phyloP scores from a whole-genome alignment of 2,797 vertebrate species.

The Esox lucius region DNA sequence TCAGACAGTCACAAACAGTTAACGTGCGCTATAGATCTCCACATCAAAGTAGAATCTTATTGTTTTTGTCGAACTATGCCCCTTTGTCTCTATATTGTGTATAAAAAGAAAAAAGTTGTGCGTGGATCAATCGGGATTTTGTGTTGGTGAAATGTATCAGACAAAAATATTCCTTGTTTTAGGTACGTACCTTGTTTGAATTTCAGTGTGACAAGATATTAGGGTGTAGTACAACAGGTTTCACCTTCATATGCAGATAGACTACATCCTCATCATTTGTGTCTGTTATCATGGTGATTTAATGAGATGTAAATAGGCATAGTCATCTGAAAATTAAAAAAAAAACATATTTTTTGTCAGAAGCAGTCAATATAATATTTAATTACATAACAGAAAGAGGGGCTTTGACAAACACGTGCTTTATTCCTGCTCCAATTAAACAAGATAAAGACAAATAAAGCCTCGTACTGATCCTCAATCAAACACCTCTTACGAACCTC shows the following conservation, averaged over 20 bases:
- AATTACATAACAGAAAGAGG: neutral
- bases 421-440: constrained; percentile 11
- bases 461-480: constrained; percentile 11
- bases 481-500: constrained; percentile 13
- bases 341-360: too few species aligned
- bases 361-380: too few species aligned
- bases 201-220: neutral
- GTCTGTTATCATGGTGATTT: neutral
- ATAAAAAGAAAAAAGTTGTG: neutral
- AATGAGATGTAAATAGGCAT: neutral
- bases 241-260: neutral
- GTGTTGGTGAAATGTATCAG: neutral
- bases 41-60: neutral
- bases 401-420: constrained; percentile 1
- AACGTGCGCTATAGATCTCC: neutral
- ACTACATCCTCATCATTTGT: neutral
- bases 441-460: constrained; percentile 8
- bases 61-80: neutral
- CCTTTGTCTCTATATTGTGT: neutral
- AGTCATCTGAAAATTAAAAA: neutral
- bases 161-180: neutral
- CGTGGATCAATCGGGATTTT: neutral
- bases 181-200: neutral
- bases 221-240: neutral
- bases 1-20: neutral